Evolutionary conservation across 2,797 vertebrate species (phyloP), one percentile per base, ranked within the genome.

Genomic region (Austrolebias charrua): DNA sequence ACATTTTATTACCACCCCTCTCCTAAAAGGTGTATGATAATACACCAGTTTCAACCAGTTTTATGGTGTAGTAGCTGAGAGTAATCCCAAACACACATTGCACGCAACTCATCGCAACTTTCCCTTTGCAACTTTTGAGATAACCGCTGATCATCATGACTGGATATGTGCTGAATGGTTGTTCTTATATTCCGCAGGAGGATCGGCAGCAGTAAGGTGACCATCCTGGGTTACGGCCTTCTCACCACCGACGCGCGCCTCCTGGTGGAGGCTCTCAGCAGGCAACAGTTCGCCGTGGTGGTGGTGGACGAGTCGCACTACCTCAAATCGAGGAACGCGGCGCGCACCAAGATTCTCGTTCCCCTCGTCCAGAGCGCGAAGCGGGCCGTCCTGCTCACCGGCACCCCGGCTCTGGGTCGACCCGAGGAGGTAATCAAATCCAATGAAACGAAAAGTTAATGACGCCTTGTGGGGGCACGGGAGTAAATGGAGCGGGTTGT

Each of bases 281-380:
- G 90, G 54, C 95, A 95, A 85, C 86, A 69, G 14, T 99, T 98
- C 3, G 79, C 73, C 4, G 93, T 98, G 18, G 91, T 98, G 31
- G 86, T 99, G 69, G 91, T 96, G 79, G 96, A 99, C 63, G 98
- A 99, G 74, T 96, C 97, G 0, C 97, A 99, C 75, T 98, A 98
- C 71, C 94, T 99, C 80, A 99, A 99, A 79, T 95, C 96, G 73
- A 92, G 96, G 83, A 97, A 92, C 14, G 94, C 97, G 0, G 91
- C 91, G 0, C 94, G 96, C 56, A 96, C 94, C 40, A 95, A 94
- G 84, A 94, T 98, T 68, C 89, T 99, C 58, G 90, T 94, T 66
- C 98, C 97, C 1, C 48, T 99, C 62, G 91, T 99, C 52, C 95
- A 97, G 90, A 94, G 90, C 47, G 91, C 96, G 73, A 85, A 72